Base-by-base conservation (phyloP, 2,113 vertebrate species). In the Panthera leo region DNA sequence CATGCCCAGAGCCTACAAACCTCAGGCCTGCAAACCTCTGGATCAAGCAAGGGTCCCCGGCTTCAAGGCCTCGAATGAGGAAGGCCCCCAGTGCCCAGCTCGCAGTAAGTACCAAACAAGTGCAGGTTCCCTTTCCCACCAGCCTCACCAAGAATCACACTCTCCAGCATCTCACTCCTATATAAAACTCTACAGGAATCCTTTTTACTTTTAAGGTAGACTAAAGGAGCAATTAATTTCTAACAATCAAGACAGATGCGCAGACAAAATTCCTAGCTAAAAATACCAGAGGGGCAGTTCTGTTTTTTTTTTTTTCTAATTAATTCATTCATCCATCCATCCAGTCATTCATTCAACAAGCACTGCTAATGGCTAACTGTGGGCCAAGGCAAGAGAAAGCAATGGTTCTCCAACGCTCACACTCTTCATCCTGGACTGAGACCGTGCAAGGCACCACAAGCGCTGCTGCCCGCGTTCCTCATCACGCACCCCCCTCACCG, bases 141-240 rank as follows among this genome's bases (percentile, higher is more conserved):
- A 92, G 45, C 42, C 86, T 71, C 31, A 85, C 19, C 25, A 80
- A 85, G 82, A 45, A 53, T 7, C 53, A 3, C 3, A 82, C 48
- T 80, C 65, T 13, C 42, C 10, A 76, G n/a, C 55, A 91, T 70
- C 25, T 92, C n/a, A 63, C 36, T 79, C 48, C 0, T 29, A 53
- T 27, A n/a, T 25, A 84, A 90, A 90, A 82, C 29, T 95, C 39
- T 23, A 12, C 36, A 71, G 65, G 53, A 95, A 85, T 85, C 29
- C 25, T 87, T 73, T 96, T 68, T 88, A 19, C 78, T 94, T 90
- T 92, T 58, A 88, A 94, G 67, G 55, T 90, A 94, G n/a, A 78
- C 63, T 58, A 92, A 86, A 96, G 68, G 29, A 85, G 19, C 39
- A 89, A 91, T 86, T 89, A 80, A 91, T 39, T 83, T 94, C n/a